Percentiles rank a stretch among this genome's conserved stretches.
Conservation (phyloP, 1,140 invertebrate genomes). For the Drosophila parvula region DNA sequence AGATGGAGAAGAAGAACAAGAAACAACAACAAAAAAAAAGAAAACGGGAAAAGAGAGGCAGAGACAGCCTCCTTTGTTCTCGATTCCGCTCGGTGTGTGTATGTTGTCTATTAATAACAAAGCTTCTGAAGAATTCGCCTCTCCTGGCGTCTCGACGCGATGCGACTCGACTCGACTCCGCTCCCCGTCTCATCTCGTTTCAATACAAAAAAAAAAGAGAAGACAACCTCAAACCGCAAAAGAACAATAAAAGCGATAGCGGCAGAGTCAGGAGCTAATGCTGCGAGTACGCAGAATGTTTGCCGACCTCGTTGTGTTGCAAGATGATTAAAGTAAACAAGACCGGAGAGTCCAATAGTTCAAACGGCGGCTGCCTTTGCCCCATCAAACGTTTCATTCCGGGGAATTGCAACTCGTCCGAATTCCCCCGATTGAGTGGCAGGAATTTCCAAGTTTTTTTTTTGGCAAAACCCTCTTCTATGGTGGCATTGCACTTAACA, state of each 20-base stretch:
- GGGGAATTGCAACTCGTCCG: conserved; percentile 9
- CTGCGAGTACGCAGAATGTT: conserved; percentile 47
- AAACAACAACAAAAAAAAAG: neutral
- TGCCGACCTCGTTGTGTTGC: conserved; percentile 56
- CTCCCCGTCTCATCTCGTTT: conserved; percentile 46
- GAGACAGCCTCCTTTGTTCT: conserved; percentile 24
- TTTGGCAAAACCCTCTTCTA: neutral
- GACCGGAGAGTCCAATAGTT: conserved; percentile 24
- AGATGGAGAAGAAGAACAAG: conserved; percentile 21
- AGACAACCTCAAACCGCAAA: conserved; percentile 61
- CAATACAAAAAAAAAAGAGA: neutral
- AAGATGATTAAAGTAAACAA: conserved; percentile 56
- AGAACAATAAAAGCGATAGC: conserved; percentile 68
- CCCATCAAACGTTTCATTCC: neutral
- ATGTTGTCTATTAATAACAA: conserved; percentile 80
- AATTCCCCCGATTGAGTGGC: conserved; percentile 27
- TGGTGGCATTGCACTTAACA: conserved; percentile 6
- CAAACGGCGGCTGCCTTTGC: conserved; percentile 7
- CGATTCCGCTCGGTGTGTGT: conserved; percentile 70
- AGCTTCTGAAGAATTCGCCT: conserved; percentile 76
- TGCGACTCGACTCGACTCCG: conserved; percentile 18
- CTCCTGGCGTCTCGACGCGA: conserved; percentile 49
- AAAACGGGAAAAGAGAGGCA: neutral
- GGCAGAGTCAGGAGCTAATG: conserved; percentile 22
- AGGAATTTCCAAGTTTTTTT: conserved; percentile 5